phyloP scores from a whole-genome alignment of 2,113 vertebrate species.

The Phyllopteryx taeniolatus region DNA sequence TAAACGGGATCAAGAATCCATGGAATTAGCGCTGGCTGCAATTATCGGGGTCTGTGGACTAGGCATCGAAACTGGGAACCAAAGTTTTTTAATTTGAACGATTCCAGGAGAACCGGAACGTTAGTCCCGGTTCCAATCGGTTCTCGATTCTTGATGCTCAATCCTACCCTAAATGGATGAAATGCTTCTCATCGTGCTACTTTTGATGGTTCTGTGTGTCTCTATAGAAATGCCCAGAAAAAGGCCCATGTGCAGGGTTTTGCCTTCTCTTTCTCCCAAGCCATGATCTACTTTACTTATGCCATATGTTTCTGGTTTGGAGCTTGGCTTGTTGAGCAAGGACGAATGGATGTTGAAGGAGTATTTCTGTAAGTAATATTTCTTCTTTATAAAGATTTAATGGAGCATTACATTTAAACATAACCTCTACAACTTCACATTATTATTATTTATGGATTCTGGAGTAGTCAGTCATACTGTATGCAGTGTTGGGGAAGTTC shows the following conservation, averaged over 20 bases:
- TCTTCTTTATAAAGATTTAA: not conserved
- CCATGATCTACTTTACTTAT: slow-evolving; percentile 92
- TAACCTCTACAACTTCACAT: not conserved
- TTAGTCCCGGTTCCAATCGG: no score
- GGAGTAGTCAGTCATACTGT: not conserved
- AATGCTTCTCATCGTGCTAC: not conserved
- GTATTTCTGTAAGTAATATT: slow-evolving; percentile 88
- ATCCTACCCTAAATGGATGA: not conserved
- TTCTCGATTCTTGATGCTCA: no score
- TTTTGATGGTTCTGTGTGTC: not conserved
- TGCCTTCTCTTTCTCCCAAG: slow-evolving; percentile 86
- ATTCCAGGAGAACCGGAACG: no score
- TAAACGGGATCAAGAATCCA: no score
- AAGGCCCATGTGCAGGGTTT: slow-evolving; percentile 89
- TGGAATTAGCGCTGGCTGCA: no score
- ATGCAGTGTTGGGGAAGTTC: no score
- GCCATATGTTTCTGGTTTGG: slow-evolving; percentile 91
- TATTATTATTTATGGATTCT: not conserved
- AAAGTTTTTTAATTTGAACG: no score
- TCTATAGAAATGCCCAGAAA: slow-evolving; percentile 81
- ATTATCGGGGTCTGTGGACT: no score
- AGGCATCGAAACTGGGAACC: no score
- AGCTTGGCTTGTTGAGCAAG: slow-evolving; percentile 80
- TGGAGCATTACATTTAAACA: not conserved
- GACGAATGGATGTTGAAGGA: slow-evolving; percentile 69